Evolutionary conservation across 2,797 vertebrate genomes (phyloP).

Genomic region (Nyctibius grandis): DNA sequence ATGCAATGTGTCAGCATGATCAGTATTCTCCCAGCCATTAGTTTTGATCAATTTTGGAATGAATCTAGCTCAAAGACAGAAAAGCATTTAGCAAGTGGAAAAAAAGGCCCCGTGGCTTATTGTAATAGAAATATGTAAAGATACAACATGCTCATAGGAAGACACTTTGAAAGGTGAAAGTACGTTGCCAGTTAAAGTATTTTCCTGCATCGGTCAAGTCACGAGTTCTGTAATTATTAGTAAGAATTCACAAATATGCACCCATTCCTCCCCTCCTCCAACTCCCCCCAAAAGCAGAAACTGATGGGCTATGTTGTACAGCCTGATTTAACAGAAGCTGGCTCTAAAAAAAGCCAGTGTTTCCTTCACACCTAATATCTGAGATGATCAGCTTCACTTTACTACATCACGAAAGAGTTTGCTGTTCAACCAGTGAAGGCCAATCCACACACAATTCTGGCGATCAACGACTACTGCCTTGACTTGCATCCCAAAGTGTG

Average conservation of each 20-base stretch:
- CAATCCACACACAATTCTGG: neutral
- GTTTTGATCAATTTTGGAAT: neutral
- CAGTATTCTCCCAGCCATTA: neutral
- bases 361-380: neutral
- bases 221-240: neutral
- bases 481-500: neutral
- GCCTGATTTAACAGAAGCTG: neutral
- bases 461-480: neutral
- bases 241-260: neutral
- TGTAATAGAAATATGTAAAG: neutral
- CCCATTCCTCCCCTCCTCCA: neutral
- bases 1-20: neutral
- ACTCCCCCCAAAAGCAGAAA: neutral
- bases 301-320: neutral
- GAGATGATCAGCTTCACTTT: neutral
- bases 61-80: neutral
- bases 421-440: neutral
- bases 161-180: neutral
- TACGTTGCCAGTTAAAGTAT: neutral
- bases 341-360: neutral
- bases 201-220: neutral
- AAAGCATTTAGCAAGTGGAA: neutral
- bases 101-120: neutral
- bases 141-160: neutral
- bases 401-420: neutral